phyloP scores from a whole-genome alignment of 1,140 invertebrate species.

The Drosophila nebulosa region DNA sequence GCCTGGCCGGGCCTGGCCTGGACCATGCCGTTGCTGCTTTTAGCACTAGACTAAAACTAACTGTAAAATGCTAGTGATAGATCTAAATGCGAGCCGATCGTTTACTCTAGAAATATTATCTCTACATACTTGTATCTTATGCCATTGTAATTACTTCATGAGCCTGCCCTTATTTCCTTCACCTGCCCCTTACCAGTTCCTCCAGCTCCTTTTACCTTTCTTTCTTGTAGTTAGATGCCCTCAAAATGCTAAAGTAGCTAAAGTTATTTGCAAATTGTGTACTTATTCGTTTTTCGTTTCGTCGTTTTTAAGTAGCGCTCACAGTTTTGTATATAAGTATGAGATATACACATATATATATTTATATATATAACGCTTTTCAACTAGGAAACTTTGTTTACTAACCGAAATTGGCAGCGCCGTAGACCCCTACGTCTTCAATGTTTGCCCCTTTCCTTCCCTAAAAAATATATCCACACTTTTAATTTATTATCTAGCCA shows the following conservation, averaged over 20 bases:
- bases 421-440: not conserved
- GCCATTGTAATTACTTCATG: slow-evolving; percentile 71
- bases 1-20: slow-evolving; percentile 17
- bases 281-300: slow-evolving; percentile 68
- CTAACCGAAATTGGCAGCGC: not conserved
- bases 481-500: slow-evolving; percentile 69
- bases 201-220: slow-evolving; percentile 9
- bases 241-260: slow-evolving; percentile 49
- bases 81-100: slow-evolving; percentile 63
- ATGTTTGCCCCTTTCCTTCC: not conserved
- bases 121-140: slow-evolving; percentile 30
- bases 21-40: slow-evolving; percentile 53
- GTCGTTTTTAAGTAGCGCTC: slow-evolving; percentile 53
- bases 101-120: slow-evolving; percentile 51
- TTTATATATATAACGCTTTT: slow-evolving; percentile 19
- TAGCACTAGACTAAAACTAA: slow-evolving; percentile 69
- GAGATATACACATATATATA: not conserved
- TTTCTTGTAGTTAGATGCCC: slow-evolving; percentile 47
- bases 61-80: slow-evolving; percentile 71
- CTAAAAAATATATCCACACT: slow-evolving; percentile 8
- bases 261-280: slow-evolving; percentile 68
- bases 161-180: not conserved
- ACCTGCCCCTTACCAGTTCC: no score
- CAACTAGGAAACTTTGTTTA: not conserved
- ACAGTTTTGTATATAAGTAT: slow-evolving; percentile 43